phyloP scores from a whole-genome alignment of 1,140 invertebrate genomes.

The Drosophila ficusphila region DNA sequence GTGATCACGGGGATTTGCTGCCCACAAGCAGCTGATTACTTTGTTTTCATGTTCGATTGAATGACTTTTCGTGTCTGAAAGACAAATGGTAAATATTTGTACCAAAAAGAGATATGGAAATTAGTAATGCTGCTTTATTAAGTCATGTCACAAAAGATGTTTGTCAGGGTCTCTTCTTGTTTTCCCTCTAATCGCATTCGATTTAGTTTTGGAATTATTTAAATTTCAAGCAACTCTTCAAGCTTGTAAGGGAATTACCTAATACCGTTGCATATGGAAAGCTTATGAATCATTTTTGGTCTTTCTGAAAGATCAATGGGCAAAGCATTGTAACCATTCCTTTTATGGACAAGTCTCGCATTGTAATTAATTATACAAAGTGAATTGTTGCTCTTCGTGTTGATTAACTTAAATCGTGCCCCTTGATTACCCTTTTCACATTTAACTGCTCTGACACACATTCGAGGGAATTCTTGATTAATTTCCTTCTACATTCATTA shows the following conservation, averaged over 20 bases:
- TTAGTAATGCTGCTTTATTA: neutral
- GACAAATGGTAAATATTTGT: conserved; percentile 7
- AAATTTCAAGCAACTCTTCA: too few species aligned
- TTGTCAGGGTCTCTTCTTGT: neutral
- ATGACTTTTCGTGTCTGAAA: neutral
- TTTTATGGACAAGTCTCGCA: too few species aligned
- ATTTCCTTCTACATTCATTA: too few species aligned
- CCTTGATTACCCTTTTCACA: too few species aligned
- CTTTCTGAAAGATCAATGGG: too few species aligned
- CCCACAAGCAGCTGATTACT: neutral
- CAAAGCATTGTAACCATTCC: too few species aligned
- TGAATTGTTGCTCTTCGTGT: too few species aligned
- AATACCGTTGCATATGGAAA: neutral
- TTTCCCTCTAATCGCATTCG: neutral
- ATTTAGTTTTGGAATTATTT: neutral
- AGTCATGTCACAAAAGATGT: neutral
- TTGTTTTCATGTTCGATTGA: conserved; percentile 2
- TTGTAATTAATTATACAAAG: too few species aligned
- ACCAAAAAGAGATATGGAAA: neutral
- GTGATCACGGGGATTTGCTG: neutral
- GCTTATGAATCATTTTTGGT: neutral
- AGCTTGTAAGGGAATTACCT: neutral
- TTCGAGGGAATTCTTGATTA: too few species aligned
- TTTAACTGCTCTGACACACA: too few species aligned
- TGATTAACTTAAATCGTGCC: too few species aligned